Conservation (phyloP, 2,797 vertebrate species). For the Poecile montanus region DNA sequence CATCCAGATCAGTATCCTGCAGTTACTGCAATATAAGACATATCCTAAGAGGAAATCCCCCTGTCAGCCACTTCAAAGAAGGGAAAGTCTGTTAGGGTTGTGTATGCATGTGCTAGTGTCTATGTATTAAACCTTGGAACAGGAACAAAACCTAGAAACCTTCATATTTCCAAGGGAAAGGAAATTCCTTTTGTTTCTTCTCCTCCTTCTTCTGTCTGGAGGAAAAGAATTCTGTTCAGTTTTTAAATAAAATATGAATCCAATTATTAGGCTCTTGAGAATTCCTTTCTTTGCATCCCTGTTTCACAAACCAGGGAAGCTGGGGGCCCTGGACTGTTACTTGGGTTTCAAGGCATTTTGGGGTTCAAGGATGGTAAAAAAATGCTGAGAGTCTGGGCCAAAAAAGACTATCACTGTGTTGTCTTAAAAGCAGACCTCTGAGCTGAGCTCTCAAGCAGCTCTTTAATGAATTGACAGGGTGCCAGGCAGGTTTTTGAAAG, state of each 20-base stretch:
- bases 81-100: background rate
- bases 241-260: background rate
- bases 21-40: background rate
- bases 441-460: background rate
- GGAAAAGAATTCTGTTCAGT: background rate
- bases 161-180: slow-evolving; percentile 21
- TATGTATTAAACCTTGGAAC: background rate
- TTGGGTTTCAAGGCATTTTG: background rate
- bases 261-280: background rate
- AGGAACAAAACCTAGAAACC: slow-evolving; percentile 3
- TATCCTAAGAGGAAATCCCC: slow-evolving; percentile 56
- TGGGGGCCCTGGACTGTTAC: background rate
- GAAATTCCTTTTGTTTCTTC: slow-evolving; percentile 32
- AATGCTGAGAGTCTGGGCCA: rapidly evolving
- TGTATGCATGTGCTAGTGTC: background rate
- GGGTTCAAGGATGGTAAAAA: background rate
- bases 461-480: background rate
- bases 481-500: background rate
- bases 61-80: slow-evolving; percentile 37
- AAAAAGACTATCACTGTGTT: background rate
- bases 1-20: slow-evolving; percentile 35
- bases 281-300: background rate
- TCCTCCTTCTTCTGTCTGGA: background rate
- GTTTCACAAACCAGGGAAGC: background rate
- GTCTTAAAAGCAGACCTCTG: background rate